These are phyloP conservation scores for Pelmatolapia mariae DNA, from an alignment of 2,113 vertebrate genomes.

Conservation along the genomic window DNA sequence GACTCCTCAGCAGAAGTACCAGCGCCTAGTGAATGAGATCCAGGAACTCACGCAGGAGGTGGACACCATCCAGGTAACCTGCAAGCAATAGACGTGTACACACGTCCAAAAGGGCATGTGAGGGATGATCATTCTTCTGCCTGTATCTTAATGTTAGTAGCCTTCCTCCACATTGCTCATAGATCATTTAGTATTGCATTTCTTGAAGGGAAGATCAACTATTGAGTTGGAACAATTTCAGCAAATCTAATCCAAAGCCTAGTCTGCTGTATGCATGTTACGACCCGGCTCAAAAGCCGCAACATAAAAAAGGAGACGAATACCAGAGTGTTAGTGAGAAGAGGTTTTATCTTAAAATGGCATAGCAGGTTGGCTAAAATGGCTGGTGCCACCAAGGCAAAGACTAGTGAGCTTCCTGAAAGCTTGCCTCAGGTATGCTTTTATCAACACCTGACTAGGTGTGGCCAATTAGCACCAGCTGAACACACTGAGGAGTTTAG, in stretches of 20 bases:
- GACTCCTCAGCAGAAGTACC: constrained; percentile 93
- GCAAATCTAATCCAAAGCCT: not conserved
- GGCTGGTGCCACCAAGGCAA: not conserved
- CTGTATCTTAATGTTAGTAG: not conserved
- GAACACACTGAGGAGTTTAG: not conserved
- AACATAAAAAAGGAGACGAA: fast-evolving
- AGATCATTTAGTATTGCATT: not conserved
- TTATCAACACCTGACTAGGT: not conserved
- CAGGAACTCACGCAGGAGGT: constrained; percentile 89
- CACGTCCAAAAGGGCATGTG: not conserved
- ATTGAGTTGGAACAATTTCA: not conserved
- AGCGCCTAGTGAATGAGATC: constrained; percentile 88
- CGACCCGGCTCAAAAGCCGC: no score
- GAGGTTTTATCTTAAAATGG: not conserved
- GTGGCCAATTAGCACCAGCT: not conserved
- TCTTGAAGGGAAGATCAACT: not conserved
- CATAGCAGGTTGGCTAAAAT: not conserved
- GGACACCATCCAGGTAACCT: constrained; percentile 84
- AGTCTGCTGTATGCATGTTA: not conserved
- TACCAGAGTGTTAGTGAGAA: not conserved
- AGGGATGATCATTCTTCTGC: not conserved
- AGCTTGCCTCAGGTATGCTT: not conserved
- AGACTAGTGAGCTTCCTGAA: no score
- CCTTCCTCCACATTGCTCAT: not conserved
- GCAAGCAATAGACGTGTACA: not conserved